phyloP scores from a whole-genome alignment of 2,888 invertebrate genomes.

The Congeria kusceri region DNA sequence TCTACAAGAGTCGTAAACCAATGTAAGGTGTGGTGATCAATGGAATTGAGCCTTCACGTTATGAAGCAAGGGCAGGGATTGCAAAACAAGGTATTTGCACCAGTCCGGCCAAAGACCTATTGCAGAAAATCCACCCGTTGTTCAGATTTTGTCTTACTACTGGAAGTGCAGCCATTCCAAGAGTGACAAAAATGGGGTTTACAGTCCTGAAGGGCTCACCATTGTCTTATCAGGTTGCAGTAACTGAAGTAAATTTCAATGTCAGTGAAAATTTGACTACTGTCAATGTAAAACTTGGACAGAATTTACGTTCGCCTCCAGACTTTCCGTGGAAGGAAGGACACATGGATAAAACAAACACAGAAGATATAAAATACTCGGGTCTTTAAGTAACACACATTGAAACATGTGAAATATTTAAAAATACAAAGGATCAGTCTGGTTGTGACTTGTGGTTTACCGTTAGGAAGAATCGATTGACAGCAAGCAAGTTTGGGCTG shows the following conservation, averaged over 20 bases:
- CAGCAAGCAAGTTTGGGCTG: conserved; percentile 17
- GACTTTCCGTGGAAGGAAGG: too few relatives aligned
- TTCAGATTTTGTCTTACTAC: conserved; percentile 12
- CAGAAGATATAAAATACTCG: too few relatives aligned
- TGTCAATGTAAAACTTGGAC: neutral
- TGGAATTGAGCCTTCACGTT: neutral
- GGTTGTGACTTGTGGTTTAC: too few relatives aligned
- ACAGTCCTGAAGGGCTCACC: neutral
- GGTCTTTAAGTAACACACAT: too few relatives aligned
- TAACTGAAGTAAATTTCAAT: conserved; percentile 3
- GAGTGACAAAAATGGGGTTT: neutral
- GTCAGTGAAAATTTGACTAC: neutral
- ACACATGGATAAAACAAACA: too few relatives aligned
- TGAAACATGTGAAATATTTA: too few relatives aligned
- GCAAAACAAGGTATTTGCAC: too few relatives aligned
- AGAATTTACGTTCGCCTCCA: neutral
- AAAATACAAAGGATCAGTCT: too few relatives aligned
- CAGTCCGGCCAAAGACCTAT: neutral
- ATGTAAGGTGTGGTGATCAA: neutral
- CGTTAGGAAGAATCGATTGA: too few relatives aligned
- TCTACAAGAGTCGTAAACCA: neutral
- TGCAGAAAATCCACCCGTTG: conserved; percentile 12
- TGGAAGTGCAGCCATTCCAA: neutral
- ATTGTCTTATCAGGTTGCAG: conserved; percentile 9
- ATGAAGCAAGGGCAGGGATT: conserved; percentile 24